Base-by-base conservation (phyloP, 2,797 vertebrate species). In the Margarornis squamiger region DNA sequence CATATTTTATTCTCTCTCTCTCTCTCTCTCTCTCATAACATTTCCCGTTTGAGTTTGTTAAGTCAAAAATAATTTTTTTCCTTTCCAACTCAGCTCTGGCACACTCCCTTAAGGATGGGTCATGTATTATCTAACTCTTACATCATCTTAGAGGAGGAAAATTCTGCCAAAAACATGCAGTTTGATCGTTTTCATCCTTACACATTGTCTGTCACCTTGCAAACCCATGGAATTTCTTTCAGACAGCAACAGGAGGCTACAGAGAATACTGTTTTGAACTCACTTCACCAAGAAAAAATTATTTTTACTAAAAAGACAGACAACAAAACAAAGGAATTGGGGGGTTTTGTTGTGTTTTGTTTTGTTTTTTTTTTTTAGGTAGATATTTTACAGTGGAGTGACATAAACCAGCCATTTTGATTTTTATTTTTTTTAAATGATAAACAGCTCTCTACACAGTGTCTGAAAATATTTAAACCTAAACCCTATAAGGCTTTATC, bases 21-120 rank as follows among this genome's bases (percentile, higher is more conserved):
- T 18, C 32, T 81, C 30, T 71, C n/a, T 81, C 30, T 71, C 43
- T 63, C 61, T 67, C 19, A 21, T 77, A 87, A 82, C 3, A 2
- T 77, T 91, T 93, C 71, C 86, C 91, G 67, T 54, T 90, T 93
- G 76, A 90, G 58, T 92, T 93, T 95, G 71, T 85, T 90, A 92
- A 95, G 88, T 80, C 52, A 95, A 91, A 94, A 84, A 74, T 51
- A 74, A 5, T 66, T 80, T 90, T 63, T 92, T 73, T 61, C 2
- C 1, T 58, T 87, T 90, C 57, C 61, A 92, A 13, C 41, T 73
- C 67, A 80, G 29, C 22, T 75, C 70, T 66, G 49, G 41, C 59
- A 67, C 41, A 39, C 27, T 73, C 68, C 26, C 18, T 23, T 72
- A 74, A 92, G 66, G 55, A 70, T 9, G 16, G 87, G 65, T 77